Base-by-base conservation (phyloP, 2,797 vertebrate genomes). In the Amphiprion clarkii region DNA sequence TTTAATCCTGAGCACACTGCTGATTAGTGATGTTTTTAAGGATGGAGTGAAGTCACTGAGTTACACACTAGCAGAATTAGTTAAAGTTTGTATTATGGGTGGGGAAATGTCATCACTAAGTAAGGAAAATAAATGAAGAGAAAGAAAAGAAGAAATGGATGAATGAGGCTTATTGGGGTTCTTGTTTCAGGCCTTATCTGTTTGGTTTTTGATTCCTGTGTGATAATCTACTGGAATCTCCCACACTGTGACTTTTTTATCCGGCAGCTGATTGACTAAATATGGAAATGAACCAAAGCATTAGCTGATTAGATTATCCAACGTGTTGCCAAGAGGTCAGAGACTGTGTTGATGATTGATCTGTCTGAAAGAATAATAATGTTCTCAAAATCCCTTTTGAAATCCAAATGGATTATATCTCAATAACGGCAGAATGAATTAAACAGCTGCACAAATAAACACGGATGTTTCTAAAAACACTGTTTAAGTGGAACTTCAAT, bases 331-430 rank as follows among this genome's bases (percentile, higher is more conserved):
- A 64, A 0, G 4, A 58, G 48, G 72, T 72, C 67, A 69, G 27
- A 79, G 60, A 66, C 51, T 23, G 25, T 52, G 52, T 21, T 55
- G 57, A 54, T 61, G 52, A 75, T 44, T 68, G 67, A 79, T 60
- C 56, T 59, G 64, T 23, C 62, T 68, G 14, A 81, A 79, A 23
- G 52, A 59, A 51, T 48, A 58, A 65, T 54, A 60, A 60, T 64
- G 33, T 67, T 11, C 49, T 19, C 52, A 59, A 48, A 76, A 75
- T 77, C 71, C 62, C 3, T 46, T 84, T 69, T 64, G 17, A 81
- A 81, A 83, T 83, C 72, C 65, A 12, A 2, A 23, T 27, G 29
- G 78, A 85, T 82, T 78, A 76, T 3, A 53, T 60, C 61, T 65
- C 57, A 65, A 4, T 56, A 48, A 42, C 2, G 36, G 25, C 52